Base-by-base conservation (phyloP, 2,888 invertebrate genomes). In the Caenorhabditis sp. region DNA sequence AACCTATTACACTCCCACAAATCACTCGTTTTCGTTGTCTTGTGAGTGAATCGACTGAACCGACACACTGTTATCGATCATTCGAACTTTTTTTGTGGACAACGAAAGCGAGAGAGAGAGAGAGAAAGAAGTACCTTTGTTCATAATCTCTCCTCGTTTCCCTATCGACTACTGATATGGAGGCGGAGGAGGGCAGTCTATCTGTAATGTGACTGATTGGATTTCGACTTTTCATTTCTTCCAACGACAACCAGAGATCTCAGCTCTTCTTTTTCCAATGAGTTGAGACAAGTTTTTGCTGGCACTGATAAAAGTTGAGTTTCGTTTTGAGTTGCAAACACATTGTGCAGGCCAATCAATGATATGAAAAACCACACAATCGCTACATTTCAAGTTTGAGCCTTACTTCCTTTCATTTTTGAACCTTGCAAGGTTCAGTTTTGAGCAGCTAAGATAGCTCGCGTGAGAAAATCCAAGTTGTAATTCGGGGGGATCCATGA, bases 11-110 rank as follows among this genome's bases (percentile, higher is more conserved):
- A 66, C 66, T 49, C 49, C 28, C 47, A 64, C 66, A 66, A 66
- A 66, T 66, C 66, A 51, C 49, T 49, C 49, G 31, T 19, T 51
- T 66, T 66, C 28, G 35, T 64, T 64, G 44, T 47, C 63, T 38
- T 38, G 28, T 28, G 47, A 44, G n/a, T 63, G 63, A 38, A 19
- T 63, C 12, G 19, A 41, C 41, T 14, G 12, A 28, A 49, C 66
- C 47, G 51, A 51, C 26, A 26, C 54, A 24, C 64, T 47, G 64
- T 68, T 51, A 70, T 74, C 64, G 64, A 56, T 51, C 61, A 63
- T 31, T 54, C 63, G 61, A 74, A 64, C 51, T 56, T 74, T 59
- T 72, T 61, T 54, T 68, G 68, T 68, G 68, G 68, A 68, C 49
- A 51, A 72, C 59, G 47, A 61, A 49, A n/a, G n/a, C n/a, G n/a